phyloP scores from a whole-genome alignment of 2,797 vertebrate genomes.

The Acanthurus leucopareius region DNA sequence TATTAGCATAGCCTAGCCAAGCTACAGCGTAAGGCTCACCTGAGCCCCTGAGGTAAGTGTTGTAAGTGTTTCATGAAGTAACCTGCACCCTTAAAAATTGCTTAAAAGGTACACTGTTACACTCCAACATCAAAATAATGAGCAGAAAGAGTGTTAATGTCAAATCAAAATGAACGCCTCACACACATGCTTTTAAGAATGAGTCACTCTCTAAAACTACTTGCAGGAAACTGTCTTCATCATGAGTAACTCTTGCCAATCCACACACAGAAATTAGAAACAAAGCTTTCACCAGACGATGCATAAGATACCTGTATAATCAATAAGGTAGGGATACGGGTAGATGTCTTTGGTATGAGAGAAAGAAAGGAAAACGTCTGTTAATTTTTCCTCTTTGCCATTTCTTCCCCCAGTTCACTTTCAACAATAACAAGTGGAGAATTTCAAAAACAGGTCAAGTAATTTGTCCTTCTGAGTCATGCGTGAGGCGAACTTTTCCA shows the following conservation, averaged over 20 bases:
- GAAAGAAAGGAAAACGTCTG: constrained; percentile 58
- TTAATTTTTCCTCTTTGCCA: constrained; percentile 42
- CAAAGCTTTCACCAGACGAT: constrained; percentile 35
- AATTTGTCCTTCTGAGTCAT: constrained; percentile 73
- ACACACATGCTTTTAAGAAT: constrained; percentile 66
- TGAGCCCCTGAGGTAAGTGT: too few relatives aligned
- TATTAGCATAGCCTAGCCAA: too few relatives aligned
- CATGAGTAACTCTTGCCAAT: constrained; percentile 18
- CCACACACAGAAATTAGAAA: constrained; percentile 37
- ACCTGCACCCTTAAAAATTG: too few relatives aligned
- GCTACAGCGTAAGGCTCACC: too few relatives aligned
- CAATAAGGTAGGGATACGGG: constrained; percentile 88
- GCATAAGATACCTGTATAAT: constrained; percentile 84
- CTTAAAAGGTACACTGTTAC: too few relatives aligned
- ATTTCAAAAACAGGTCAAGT: constrained; percentile 59
- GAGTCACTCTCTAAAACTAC: constrained; percentile 17
- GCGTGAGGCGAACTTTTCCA: constrained; percentile 73
- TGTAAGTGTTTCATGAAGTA: too few relatives aligned
- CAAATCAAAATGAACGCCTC: constrained; percentile 6
- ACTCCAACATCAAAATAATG: not conserved
- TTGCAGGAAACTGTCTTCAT: constrained; percentile 21
- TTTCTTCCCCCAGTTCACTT: constrained; percentile 37
- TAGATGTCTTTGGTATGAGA: constrained; percentile 82
- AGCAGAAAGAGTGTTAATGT: constrained; percentile 47
- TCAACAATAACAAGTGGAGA: constrained; percentile 50